Percentiles rank a stretch among this genome's conserved stretches.
Conservation (phyloP, 1,140 invertebrate species). For the Drosophila melanica region DNA sequence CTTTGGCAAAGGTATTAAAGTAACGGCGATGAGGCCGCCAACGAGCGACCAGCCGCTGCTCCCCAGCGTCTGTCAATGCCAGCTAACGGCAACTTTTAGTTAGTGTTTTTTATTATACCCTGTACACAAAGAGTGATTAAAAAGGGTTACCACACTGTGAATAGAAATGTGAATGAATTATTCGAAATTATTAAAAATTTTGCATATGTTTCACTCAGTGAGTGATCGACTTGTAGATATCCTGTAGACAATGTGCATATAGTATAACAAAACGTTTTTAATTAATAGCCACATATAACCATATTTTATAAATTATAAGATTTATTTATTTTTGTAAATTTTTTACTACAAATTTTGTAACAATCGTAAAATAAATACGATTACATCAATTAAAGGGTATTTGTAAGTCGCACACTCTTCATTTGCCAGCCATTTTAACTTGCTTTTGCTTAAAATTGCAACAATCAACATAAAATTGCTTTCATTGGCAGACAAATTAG, state of each 20-base stretch:
- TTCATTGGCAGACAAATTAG: slow-evolving; percentile 73
- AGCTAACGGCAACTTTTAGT: slow-evolving; percentile 6
- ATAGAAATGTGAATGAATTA: not conserved
- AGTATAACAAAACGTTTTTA: too few species aligned
- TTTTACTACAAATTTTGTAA: too few species aligned
- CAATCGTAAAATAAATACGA: not conserved
- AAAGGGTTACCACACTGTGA: slow-evolving; percentile 28
- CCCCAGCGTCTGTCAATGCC: slow-evolving; percentile 19
- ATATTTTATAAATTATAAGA: too few species aligned
- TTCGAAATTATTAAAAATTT: too few species aligned
- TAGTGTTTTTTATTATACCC: slow-evolving; percentile 16
- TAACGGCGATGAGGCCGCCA: slow-evolving; percentile 15
- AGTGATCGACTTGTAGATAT: too few species aligned
- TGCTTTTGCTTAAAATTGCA: slow-evolving; percentile 46
- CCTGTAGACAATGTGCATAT: too few species aligned
- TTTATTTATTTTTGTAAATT: too few species aligned
- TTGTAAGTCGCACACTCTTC: not conserved
- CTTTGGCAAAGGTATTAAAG: slow-evolving; percentile 43
- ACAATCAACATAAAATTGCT: slow-evolving; percentile 57
- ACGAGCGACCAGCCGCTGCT: slow-evolving; percentile 5
- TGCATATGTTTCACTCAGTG: too few species aligned
- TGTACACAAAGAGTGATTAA: not conserved
- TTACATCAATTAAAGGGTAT: slow-evolving; percentile 9
- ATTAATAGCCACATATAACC: too few species aligned
- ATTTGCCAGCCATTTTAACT: slow-evolving; percentile 3